Percentiles rank a stretch among this genome's conserved stretches.
These are phyloP conservation scores for Tychaedon coryphoeus DNA, from an alignment of 2,113 vertebrate species.

Conservation along the genomic window DNA sequence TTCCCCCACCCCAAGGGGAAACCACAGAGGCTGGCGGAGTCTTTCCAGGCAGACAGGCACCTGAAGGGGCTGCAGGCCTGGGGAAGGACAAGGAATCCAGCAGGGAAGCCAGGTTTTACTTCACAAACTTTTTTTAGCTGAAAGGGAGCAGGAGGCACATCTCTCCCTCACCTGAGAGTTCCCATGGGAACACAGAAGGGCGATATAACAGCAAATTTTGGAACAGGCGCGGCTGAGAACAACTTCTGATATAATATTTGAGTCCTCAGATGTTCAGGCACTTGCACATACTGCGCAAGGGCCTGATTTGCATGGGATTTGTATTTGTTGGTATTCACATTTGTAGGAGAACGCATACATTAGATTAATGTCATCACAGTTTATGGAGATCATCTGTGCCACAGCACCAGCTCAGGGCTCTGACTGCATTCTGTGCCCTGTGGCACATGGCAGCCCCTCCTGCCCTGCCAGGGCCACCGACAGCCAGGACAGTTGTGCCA, in stretches of 20 bases:
- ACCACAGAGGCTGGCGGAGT: background rate
- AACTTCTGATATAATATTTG: slow-evolving; percentile 38
- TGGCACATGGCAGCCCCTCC: background rate
- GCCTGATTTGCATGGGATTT: slow-evolving; percentile 58
- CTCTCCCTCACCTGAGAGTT: background rate
- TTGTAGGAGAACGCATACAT: background rate
- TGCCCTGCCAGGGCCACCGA: background rate
- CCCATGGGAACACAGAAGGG: slow-evolving; percentile 1
- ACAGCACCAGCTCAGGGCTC: background rate
- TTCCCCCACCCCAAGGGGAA: background rate
- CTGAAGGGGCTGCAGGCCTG: background rate
- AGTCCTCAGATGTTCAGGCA: slow-evolving; percentile 53
- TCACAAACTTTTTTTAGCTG: background rate
- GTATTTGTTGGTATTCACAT: slow-evolving; percentile 57
- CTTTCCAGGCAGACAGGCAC: accelerated
- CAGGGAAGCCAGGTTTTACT: background rate
- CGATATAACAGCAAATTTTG: background rate
- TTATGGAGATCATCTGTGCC: slow-evolving; percentile 52
- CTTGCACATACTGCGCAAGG: background rate
- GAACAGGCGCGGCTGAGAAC: background rate
- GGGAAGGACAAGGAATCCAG: background rate
- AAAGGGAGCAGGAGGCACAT: background rate
- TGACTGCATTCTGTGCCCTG: background rate
- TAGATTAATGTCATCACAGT: slow-evolving; percentile 50
- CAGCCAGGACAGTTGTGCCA: accelerated